These are phyloP conservation scores for Rousettus leschenaultii DNA, from an alignment of 2,113 vertebrate species.

Conservation along the genomic window DNA sequence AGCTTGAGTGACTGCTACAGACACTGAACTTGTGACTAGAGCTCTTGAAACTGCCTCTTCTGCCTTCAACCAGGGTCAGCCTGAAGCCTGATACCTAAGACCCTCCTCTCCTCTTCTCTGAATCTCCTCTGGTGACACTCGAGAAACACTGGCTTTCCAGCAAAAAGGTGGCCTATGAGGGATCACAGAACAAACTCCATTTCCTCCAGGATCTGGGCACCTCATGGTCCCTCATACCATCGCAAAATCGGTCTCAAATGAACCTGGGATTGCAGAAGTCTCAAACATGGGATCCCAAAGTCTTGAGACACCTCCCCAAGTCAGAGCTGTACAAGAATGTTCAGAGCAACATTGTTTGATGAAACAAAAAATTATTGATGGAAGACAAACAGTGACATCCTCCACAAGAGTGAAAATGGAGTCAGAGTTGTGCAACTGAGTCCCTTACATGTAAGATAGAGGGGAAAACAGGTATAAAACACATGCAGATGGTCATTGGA, in stretches of 20 bases:
- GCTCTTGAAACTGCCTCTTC: background rate
- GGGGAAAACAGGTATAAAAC: background rate
- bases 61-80: background rate
- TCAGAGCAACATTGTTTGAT: background rate
- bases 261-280: background rate
- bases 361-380: background rate
- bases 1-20: background rate
- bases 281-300: background rate
- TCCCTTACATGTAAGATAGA: fast-evolving
- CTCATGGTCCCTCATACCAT: fast-evolving
- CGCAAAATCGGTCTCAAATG: background rate
- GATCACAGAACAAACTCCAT: background rate
- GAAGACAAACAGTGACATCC: fast-evolving
- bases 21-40: too few relatives aligned
- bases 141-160: background rate
- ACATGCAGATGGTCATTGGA: too few relatives aligned
- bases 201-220: background rate
- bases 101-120: background rate
- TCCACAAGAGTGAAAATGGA: fast-evolving
- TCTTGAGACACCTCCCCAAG: background rate
- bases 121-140: background rate
- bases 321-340: background rate
- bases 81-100: too few relatives aligned
- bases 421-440: background rate
- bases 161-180: background rate